phyloP scores from a whole-genome alignment of 2,888 invertebrate genomes.

The Endomychus coccineus region DNA sequence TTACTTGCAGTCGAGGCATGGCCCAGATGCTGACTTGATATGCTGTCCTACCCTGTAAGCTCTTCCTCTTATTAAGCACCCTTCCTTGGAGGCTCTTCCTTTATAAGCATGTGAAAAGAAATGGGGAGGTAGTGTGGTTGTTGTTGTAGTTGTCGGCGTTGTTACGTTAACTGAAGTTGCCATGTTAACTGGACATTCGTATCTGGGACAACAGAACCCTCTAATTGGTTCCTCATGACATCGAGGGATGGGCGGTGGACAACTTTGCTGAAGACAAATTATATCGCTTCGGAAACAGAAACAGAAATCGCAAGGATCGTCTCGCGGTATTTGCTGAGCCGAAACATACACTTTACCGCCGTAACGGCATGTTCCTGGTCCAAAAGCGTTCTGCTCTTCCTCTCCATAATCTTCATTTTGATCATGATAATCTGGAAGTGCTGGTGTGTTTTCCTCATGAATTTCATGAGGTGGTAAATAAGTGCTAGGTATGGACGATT shows the following conservation, averaged over 20 bases:
- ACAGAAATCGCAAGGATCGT: constrained; percentile 93
- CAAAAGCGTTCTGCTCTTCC: constrained; percentile 69
- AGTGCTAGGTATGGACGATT: constrained; percentile 17
- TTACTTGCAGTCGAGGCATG: constrained; percentile 92
- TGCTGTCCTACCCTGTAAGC: constrained; percentile 81
- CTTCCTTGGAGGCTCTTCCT: constrained; percentile 65
- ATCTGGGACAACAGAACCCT: constrained; percentile 92
- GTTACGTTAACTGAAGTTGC: constrained; percentile 73
- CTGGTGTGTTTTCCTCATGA: constrained; percentile 33
- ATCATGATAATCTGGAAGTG: constrained; percentile 36
- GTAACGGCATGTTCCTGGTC: constrained; percentile 86
- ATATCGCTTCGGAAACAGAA: constrained; percentile 96
- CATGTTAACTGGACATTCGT: constrained; percentile 88
- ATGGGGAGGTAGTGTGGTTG: constrained; percentile 76
- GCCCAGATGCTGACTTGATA: constrained; percentile 79
- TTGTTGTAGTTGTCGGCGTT: constrained; percentile 82
- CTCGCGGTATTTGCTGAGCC: constrained; percentile 89
- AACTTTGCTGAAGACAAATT: constrained; percentile 90
- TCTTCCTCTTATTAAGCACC: constrained; percentile 79
- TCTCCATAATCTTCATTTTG: constrained; percentile 60
- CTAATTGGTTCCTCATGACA: constrained; percentile 88
- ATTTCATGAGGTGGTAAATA: too few species aligned
- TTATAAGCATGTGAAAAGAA: constrained; percentile 73
- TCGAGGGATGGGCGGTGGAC: constrained; percentile 86
- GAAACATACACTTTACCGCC: constrained; percentile 90